These are phyloP conservation scores for Epicampocera succincta DNA, from an alignment of 2,888 invertebrate species.

Conservation along the genomic window DNA sequence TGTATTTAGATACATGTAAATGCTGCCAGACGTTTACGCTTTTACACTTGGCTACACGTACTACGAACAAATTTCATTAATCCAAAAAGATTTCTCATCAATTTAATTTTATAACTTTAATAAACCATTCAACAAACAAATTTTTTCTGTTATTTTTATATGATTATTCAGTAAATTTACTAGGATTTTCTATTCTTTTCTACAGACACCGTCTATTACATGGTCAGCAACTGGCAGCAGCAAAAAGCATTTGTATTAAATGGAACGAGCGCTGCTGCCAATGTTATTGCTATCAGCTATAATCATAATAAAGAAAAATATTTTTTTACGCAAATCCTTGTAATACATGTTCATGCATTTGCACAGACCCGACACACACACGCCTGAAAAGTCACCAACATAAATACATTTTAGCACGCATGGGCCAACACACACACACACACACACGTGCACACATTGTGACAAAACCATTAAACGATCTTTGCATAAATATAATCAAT, in stretches of 20 bases:
- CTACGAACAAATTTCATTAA: no score
- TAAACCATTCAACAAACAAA: neutral
- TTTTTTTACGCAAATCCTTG: slow-evolving; percentile 42
- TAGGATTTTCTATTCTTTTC: neutral
- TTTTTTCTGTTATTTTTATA: neutral
- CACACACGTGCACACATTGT: neutral
- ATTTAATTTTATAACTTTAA: neutral
- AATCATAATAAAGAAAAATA: slow-evolving; percentile 4
- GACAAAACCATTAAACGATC: no score
- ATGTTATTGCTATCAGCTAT: slow-evolving; percentile 19
- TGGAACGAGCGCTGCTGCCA: slow-evolving; percentile 46
- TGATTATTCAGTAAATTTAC: neutral
- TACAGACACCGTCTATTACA: slow-evolving; percentile 8
- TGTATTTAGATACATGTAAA: no score
- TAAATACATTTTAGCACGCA: slow-evolving; percentile 3
- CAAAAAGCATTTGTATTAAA: slow-evolving; percentile 47
- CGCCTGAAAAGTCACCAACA: neutral
- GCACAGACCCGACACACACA: neutral
- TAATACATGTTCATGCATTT: slow-evolving; percentile 17
- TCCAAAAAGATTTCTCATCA: no score
- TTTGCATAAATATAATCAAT: slow-evolving; percentile 21
- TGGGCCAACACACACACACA: neutral
- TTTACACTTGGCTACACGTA: neutral
- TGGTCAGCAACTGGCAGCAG: slow-evolving; percentile 29
- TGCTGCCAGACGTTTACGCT: no score